Conservation (phyloP, 2,888 invertebrate species). For the Nudaria mundana region DNA sequence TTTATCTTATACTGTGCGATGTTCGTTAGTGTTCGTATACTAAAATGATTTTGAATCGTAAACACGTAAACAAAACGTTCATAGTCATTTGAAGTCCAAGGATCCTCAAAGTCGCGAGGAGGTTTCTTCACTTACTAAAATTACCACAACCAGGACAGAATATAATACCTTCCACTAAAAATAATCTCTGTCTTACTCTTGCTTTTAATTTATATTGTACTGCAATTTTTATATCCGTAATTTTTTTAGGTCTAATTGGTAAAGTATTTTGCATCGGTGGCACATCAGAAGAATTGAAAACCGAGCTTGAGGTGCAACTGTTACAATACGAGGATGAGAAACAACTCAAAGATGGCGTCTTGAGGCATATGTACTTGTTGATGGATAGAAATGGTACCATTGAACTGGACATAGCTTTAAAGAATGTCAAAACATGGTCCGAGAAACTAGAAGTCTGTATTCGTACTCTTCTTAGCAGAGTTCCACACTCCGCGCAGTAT, state of each 20-base stretch:
- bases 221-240: too few relatives aligned
- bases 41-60: too few relatives aligned
- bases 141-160: too few relatives aligned
- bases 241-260: constrained; percentile 48
- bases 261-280: constrained; percentile 53
- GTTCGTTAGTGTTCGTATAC: too few relatives aligned
- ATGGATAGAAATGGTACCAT: constrained; percentile 25
- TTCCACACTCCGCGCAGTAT: constrained; percentile 42
- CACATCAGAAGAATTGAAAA: constrained; percentile 38
- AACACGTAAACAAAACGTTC: too few relatives aligned
- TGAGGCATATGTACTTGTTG: constrained; percentile 38
- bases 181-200: too few relatives aligned
- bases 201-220: too few relatives aligned
- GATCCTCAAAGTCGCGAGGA: too few relatives aligned
- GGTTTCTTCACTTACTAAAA: too few relatives aligned
- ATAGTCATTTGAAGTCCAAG: too few relatives aligned
- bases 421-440: constrained; percentile 27
- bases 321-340: constrained; percentile 23
- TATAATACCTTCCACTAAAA: too few relatives aligned
- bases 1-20: too few relatives aligned
- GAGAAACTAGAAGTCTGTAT: constrained; percentile 40
- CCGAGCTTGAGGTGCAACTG: constrained; percentile 27
- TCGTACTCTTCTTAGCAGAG: constrained; percentile 29
- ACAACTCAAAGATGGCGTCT: constrained; percentile 34
- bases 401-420: constrained; percentile 22